These are phyloP conservation scores for Tadarida brasiliensis DNA, from an alignment of 2,797 vertebrate genomes.

Conservation along the genomic window DNA sequence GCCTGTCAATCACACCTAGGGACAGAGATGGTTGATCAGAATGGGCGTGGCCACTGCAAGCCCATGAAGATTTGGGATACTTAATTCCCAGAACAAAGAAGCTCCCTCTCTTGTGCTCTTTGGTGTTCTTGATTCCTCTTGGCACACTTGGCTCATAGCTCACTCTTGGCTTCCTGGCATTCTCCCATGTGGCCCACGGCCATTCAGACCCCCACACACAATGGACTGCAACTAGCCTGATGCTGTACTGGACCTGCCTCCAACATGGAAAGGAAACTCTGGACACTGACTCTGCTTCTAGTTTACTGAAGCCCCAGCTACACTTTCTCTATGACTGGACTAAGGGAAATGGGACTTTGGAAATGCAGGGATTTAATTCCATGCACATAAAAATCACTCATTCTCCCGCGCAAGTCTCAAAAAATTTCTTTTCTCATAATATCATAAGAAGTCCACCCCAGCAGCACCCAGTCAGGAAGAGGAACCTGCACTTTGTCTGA, in stretches of 20 bases:
- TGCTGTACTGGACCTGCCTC: background rate
- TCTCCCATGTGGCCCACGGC: background rate
- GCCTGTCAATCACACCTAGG: background rate
- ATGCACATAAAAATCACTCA: background rate
- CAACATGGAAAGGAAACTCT: background rate
- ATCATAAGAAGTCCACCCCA: background rate
- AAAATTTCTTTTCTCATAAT: background rate
- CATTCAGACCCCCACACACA: background rate
- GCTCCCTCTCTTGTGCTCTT: background rate
- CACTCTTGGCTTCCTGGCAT: background rate
- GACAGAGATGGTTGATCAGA: background rate
- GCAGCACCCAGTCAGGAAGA: background rate
- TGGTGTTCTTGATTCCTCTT: background rate
- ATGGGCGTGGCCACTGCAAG: background rate
- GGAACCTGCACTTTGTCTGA: background rate
- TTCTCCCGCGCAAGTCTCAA: background rate
- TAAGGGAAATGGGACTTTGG: background rate
- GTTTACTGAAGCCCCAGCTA: background rate
- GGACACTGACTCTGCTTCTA: background rate
- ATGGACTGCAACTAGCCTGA: background rate
- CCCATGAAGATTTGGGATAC: background rate
- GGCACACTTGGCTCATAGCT: background rate
- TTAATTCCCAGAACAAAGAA: background rate
- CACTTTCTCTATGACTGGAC: background rate
- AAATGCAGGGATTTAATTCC: background rate